A percentile compares a stretch with the other conserved stretches of the same genome.
Evolutionary conservation across 1,140 invertebrate species (phyloP).

Genomic region (Pseudomyrmex sp.): DNA sequence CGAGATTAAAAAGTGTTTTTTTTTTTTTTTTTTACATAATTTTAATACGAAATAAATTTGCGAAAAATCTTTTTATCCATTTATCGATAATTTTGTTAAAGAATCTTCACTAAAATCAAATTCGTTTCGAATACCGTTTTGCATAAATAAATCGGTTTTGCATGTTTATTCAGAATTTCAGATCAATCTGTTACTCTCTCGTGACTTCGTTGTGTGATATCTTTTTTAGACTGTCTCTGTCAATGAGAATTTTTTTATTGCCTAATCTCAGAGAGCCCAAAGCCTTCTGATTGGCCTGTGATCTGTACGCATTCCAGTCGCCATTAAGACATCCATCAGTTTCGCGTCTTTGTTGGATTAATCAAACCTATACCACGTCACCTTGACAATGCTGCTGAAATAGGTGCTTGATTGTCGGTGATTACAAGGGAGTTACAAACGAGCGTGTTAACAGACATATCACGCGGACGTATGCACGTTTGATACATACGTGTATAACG

Average conservation of each 20-base stretch:
- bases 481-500: background rate
- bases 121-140: background rate
- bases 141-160: background rate
- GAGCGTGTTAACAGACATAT: constrained; percentile 32
- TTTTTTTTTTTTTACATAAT: constrained; percentile 28
- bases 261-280: background rate
- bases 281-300: background rate
- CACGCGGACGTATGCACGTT: constrained; percentile 8
- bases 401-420: constrained; percentile 61
- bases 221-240: too few species aligned
- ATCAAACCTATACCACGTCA: constrained; percentile 59
- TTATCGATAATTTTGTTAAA: background rate
- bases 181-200: background rate
- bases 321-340: constrained; percentile 50
- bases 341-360: constrained; percentile 43
- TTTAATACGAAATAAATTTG: constrained; percentile 33
- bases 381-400: constrained; percentile 53
- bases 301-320: constrained; percentile 19
- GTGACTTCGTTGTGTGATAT: background rate
- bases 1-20: background rate
- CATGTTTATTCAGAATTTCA: background rate
- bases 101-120: background rate
- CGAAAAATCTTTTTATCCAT: background rate
- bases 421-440: constrained; percentile 41
- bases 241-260: constrained; percentile 21